Evolutionary conservation across 92 coral and sea anemone genomes (phyloP).

Genomic region (Phenganax marumi): DNA sequence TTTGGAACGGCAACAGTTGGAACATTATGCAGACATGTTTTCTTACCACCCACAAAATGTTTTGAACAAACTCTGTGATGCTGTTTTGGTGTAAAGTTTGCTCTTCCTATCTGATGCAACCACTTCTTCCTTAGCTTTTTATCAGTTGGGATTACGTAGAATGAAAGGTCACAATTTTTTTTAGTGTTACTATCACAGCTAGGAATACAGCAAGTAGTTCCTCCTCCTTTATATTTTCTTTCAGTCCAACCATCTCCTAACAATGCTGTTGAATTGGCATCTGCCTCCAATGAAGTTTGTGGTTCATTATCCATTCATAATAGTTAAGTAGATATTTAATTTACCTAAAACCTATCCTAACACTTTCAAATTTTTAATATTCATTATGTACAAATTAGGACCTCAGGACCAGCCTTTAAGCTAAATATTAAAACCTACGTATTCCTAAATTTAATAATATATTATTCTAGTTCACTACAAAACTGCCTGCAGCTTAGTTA

Average conservation of each 20-base stretch:
- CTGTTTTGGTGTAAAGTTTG: slow-evolving; percentile 40
- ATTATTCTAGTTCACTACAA: too few relatives aligned
- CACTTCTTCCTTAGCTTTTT: slow-evolving; percentile 18
- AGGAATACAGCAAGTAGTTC: slow-evolving; percentile 57
- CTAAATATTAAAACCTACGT: too few relatives aligned
- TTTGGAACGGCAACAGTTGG: slow-evolving; percentile 8
- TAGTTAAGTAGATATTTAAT: too few relatives aligned
- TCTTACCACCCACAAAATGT: slow-evolving; percentile 61
- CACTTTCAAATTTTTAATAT: too few relatives aligned
- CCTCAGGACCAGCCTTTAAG: too few relatives aligned
- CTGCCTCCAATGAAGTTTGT: slow-evolving; percentile 2
- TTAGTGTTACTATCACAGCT: slow-evolving; percentile 48
- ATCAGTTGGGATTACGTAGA: slow-evolving; percentile 50
- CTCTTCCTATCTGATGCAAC: neutral
- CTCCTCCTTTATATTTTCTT: slow-evolving; percentile 36
- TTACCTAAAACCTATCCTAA: too few relatives aligned
- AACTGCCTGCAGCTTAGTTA: too few relatives aligned
- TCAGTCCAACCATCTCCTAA: neutral
- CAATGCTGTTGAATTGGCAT: neutral
- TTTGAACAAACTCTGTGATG: slow-evolving; percentile 55
- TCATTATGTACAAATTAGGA: too few relatives aligned
- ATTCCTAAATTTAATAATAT: too few relatives aligned
- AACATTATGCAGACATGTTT: slow-evolving; percentile 23
- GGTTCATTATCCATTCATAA: neutral
- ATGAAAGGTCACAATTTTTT: slow-evolving; percentile 46